These are phyloP conservation scores for Homarus gammarus DNA, from an alignment of 2,888 invertebrate genomes.

Conservation along the genomic window DNA sequence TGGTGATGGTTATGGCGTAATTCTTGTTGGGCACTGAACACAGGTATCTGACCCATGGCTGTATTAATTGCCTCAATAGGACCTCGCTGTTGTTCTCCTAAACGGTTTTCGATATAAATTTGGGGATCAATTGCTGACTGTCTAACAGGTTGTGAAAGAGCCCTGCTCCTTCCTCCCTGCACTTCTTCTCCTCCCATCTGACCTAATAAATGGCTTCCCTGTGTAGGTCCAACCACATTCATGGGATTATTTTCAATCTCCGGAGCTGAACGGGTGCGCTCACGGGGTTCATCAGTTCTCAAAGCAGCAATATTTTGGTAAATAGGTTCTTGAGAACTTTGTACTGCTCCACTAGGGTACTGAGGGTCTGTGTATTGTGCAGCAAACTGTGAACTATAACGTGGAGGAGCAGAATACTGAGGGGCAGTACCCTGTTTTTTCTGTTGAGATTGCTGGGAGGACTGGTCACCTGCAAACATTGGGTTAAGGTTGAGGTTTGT, in stretches of 20 bases:
- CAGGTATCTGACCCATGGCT: slow-evolving; percentile 67
- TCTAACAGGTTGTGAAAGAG: slow-evolving; percentile 64
- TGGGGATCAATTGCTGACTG: slow-evolving; percentile 62
- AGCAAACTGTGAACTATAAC: slow-evolving; percentile 35
- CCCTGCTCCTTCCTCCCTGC: slow-evolving; percentile 45
- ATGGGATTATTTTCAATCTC: slow-evolving; percentile 61
- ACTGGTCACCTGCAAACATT: slow-evolving; percentile 41
- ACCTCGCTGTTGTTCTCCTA: slow-evolving; percentile 65
- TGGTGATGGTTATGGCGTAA: slow-evolving; percentile 62
- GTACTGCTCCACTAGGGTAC: slow-evolving; percentile 34
- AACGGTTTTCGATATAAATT: slow-evolving; percentile 57
- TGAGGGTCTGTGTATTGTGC: slow-evolving; percentile 43
- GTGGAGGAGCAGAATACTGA: slow-evolving; percentile 41
- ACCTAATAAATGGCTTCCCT: slow-evolving; percentile 29
- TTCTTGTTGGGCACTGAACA: slow-evolving; percentile 69
- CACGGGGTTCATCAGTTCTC: slow-evolving; percentile 62
- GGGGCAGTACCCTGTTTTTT: slow-evolving; percentile 5
- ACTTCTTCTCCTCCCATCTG: slow-evolving; percentile 50
- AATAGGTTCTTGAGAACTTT: slow-evolving; percentile 84
- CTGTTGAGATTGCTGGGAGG: slow-evolving; percentile 43
- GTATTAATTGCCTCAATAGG: slow-evolving; percentile 67
- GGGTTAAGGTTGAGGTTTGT: slow-evolving; percentile 47
- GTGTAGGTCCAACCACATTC: slow-evolving; percentile 32
- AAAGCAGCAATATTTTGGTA: slow-evolving; percentile 87
- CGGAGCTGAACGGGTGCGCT: slow-evolving; percentile 69